These are phyloP conservation scores for Semicossyphus pulcher DNA, from an alignment of 2,113 vertebrate species.

Conservation along the genomic window DNA sequence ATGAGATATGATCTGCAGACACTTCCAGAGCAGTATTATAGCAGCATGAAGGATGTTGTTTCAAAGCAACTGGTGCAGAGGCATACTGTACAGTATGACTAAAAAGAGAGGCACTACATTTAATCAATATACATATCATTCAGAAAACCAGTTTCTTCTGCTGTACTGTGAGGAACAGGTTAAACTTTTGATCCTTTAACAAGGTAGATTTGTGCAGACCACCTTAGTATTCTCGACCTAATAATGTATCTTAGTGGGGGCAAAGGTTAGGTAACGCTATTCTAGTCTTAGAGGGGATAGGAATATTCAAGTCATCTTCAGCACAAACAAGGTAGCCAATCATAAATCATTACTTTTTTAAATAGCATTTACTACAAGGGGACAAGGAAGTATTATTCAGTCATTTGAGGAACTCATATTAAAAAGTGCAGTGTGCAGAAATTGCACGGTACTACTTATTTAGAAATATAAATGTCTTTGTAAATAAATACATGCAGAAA, in stretches of 20 bases:
- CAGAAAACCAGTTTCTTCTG: slow-evolving; percentile 55
- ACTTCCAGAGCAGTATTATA: slow-evolving; percentile 47
- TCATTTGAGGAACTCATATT: slow-evolving; percentile 78
- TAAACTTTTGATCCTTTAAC: slow-evolving; percentile 19
- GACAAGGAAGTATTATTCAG: slow-evolving; percentile 51
- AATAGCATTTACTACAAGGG: slow-evolving; percentile 33
- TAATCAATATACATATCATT: slow-evolving; percentile 67
- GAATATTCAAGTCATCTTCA: slow-evolving; percentile 69
- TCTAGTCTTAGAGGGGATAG: slow-evolving; percentile 26
- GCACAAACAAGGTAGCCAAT: slow-evolving; percentile 61
- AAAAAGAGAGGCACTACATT: slow-evolving; percentile 79
- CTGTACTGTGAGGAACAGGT: slow-evolving; percentile 39
- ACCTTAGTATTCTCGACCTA: slow-evolving; percentile 20
- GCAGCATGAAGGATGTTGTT: slow-evolving; percentile 64
- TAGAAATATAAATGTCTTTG: slow-evolving; percentile 85
- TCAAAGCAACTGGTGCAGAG: slow-evolving; percentile 63
- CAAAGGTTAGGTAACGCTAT: slow-evolving; percentile 37
- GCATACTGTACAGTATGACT: slow-evolving; percentile 64
- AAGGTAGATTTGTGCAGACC: slow-evolving; percentile 46
- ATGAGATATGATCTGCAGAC: slow-evolving; percentile 51
- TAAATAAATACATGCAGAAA: slow-evolving; percentile 85
- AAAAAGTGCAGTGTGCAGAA: slow-evolving; percentile 87
- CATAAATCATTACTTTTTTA: slow-evolving; percentile 25
- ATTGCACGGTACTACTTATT: slow-evolving; percentile 83
- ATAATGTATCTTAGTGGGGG: slow-evolving; percentile 14